Percentiles rank a stretch among this genome's conserved stretches.
Conservation (phyloP, 1,140 invertebrate genomes). For the Nebria ingens region DNA sequence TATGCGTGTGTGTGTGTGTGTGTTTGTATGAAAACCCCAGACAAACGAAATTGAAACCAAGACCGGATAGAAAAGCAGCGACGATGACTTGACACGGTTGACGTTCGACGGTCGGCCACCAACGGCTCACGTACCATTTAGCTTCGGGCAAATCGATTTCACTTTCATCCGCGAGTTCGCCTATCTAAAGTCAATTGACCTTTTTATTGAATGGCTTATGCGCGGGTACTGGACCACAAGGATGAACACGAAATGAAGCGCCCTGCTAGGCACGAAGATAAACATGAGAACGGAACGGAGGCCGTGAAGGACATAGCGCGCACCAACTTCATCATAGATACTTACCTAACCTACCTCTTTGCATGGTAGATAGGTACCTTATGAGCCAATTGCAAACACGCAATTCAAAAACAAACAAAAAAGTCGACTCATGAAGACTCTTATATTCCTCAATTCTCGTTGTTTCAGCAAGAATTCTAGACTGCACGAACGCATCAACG, state of each 20-base stretch:
- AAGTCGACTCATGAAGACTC: too few species aligned
- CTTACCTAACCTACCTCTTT: too few species aligned
- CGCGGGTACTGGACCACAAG: neutral
- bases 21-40: neutral
- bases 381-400: too few species aligned
- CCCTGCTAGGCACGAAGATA: neutral
- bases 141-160: constrained; percentile 20
- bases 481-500: neutral
- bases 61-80: neutral
- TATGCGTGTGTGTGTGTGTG: too few species aligned
- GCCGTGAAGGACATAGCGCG: neutral
- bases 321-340: too few species aligned
- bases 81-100: neutral
- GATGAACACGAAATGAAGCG: neutral
- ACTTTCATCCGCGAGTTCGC: constrained; percentile 17
- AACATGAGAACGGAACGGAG: neutral
- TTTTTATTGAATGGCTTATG: constrained; percentile 23
- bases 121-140: constrained; percentile 17
- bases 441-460: neutral
- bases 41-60: neutral
- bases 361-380: too few species aligned
- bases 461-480: neutral
- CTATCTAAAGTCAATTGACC: constrained; percentile 22
- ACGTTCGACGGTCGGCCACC: neutral
- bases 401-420: neutral